Percentiles rank a stretch among this genome's conserved stretches.
Evolutionary conservation across 2,797 vertebrate genomes (phyloP).

Genomic region (Amblyopsis hoosieri): DNA sequence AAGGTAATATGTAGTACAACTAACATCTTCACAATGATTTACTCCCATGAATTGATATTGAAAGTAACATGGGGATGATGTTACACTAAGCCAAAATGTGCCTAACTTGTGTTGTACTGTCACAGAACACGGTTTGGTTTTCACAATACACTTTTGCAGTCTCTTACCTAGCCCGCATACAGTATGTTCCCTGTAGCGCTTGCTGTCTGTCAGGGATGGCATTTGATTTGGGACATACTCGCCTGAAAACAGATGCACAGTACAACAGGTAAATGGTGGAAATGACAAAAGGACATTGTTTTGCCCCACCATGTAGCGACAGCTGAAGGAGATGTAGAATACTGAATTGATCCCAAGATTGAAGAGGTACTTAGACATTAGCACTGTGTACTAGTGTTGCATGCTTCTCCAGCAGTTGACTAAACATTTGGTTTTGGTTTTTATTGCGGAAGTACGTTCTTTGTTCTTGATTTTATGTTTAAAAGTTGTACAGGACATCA

Average conservation of each 20-base stretch:
- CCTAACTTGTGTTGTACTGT: conserved; percentile 1
- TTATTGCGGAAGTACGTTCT: conserved; percentile 46
- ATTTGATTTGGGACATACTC: conserved; percentile 48
- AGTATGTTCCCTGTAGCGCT: conserved; percentile 42
- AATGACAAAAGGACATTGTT: conserved; percentile 20
- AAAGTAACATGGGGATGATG: background rate
- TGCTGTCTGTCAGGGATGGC: conserved; percentile 46
- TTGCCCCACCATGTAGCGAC: conserved; percentile 58
- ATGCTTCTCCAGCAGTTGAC: conserved; percentile 73
- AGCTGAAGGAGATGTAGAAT: conserved; percentile 61
- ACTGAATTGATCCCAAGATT: conserved; percentile 53
- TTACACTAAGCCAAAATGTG: conserved; percentile 12
- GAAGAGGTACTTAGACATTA: conserved; percentile 66
- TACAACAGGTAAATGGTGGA: conserved; percentile 42
- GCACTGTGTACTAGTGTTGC: conserved; percentile 69
- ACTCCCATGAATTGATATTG: too few species aligned
- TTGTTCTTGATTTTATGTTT: conserved; percentile 48
- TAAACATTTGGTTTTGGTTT: conserved; percentile 50
- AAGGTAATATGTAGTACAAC: too few species aligned
- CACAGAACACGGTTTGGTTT: background rate
- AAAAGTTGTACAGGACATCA: conserved; percentile 67
- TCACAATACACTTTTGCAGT: conserved; percentile 9
- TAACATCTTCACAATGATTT: too few species aligned
- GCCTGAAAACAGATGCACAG: conserved; percentile 46
- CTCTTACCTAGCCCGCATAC: conserved; percentile 33